Evolutionary conservation across 1,140 invertebrate species (phyloP), one percentile per base, ranked within the genome.

Genomic region (Palaemon carinicauda): DNA sequence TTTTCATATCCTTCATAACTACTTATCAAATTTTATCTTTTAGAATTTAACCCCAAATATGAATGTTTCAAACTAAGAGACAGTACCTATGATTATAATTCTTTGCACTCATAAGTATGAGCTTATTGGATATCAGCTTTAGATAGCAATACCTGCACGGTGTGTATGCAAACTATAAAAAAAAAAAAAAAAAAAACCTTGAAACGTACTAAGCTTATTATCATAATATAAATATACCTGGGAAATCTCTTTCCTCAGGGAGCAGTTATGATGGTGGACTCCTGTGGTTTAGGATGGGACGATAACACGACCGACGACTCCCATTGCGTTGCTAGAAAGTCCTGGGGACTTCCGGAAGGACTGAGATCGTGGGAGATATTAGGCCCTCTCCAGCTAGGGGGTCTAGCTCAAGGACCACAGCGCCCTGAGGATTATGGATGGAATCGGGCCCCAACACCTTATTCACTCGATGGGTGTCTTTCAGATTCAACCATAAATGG

Each of bases 251-350:
- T n/a, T 12, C n/a, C 7, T 7, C 29, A 84, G 82, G 65, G 73
- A 24, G 73, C 60, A 51, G 51, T 60, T 24, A 17, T 84, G 29
- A 77, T 84, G 82, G 51, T 84, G 54, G 82, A 84, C 19, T 21
- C 33, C 24, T 84, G 82, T 77, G 82, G 82, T 14, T 17, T 33
- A 1, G 69, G 69, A 3, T 82, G 81, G 81, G 51, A 74, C 10
- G 65, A 82, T 27, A 19, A 52, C 2, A 15, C 4, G 7, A 24
- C 9, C n/a, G 53, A 24, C 31, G 56, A 51, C 31, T 17, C 33
- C 17, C 33, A 71, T 41, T 86, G 60, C 21, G 15, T 69, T 27
- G 31, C 50, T 9, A 27, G 83, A 50, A 51, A 41, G 52, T 33
- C 27, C 14, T 86, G 83, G 83, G 51, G 21, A 24, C 31, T 27